Conservation (phyloP, 2,797 vertebrate species). For the Otolemur crassicaudatus region DNA sequence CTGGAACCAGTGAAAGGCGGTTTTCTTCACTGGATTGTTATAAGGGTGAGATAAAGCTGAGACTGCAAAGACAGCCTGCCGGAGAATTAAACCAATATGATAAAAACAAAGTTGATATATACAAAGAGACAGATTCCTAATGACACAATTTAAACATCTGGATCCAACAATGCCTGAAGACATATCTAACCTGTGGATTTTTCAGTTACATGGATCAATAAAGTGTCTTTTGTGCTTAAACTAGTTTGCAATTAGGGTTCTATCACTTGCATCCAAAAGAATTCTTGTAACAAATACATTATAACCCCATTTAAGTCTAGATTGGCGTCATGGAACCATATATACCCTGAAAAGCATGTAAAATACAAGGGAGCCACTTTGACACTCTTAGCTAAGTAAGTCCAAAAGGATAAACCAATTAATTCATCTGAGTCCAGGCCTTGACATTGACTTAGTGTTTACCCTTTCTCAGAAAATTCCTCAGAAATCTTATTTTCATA, state of each 20-base stretch:
- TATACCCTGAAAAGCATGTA: background rate
- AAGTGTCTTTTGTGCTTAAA: constrained; percentile 28
- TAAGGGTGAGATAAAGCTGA: background rate
- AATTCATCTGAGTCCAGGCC: background rate
- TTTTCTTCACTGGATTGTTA: background rate
- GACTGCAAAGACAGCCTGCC: background rate
- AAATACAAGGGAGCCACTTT: background rate
- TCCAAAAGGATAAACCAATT: background rate
- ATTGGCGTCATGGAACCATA: background rate
- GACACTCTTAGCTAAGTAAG: background rate
- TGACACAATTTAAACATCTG: background rate
- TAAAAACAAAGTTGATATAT: background rate
- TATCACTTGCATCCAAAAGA: constrained; percentile 55
- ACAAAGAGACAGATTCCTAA: constrained; percentile 14
- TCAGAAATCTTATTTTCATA: constrained; percentile 26
- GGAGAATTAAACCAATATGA: constrained; percentile 10
- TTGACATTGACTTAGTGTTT: constrained; percentile 22
- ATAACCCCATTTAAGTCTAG: constrained; percentile 55
- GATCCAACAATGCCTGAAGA: background rate
- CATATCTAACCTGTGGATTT: background rate
- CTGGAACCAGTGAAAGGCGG: background rate
- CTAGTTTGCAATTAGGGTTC: constrained; percentile 12
- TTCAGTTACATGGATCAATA: background rate
- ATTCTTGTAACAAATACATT: background rate
- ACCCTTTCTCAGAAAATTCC: constrained; percentile 24